Percentiles rank a stretch among this genome's conserved stretches.
Evolutionary conservation across 2,888 invertebrate species (phyloP).

Genomic region (Hemicrepidius hirtus): DNA sequence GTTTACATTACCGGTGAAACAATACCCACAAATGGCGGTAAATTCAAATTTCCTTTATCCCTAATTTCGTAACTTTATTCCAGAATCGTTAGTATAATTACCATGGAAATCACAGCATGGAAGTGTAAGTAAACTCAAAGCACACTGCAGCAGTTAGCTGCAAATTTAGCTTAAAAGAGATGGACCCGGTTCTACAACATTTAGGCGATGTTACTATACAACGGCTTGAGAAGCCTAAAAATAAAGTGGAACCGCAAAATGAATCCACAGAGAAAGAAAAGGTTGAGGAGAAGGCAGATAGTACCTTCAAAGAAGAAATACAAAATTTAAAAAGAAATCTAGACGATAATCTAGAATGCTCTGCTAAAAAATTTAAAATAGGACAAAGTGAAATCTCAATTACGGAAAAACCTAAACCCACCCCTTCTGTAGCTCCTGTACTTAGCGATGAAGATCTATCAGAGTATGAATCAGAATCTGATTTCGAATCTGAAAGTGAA

Average conservation of each 20-base stretch:
- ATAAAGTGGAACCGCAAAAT: conserved; percentile 52
- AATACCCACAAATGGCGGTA: conserved; percentile 62
- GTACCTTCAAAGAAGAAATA: conserved; percentile 47
- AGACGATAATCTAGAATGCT: conserved; percentile 45
- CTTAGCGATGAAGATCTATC: conserved; percentile 69
- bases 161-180: conserved; percentile 62
- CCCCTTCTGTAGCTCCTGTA: conserved; percentile 36
- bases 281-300: neutral
- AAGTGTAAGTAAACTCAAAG: neutral
- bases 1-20: conserved; percentile 62
- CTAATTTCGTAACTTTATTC: neutral
- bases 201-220: conserved; percentile 79
- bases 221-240: conserved; percentile 70
- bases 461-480: conserved; percentile 68
- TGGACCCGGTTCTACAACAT: conserved; percentile 76
- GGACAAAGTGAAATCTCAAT: conserved; percentile 63
- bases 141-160: conserved; percentile 25
- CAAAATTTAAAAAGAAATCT: conserved; percentile 57
- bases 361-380: conserved; percentile 56
- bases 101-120: conserved; percentile 20
- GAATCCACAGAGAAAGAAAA: conserved; percentile 55
- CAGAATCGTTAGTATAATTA: neutral
- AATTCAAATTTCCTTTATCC: conserved; percentile 59
- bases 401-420: conserved; percentile 28
- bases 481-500: conserved; percentile 71